These are phyloP conservation scores for Styela clava DNA, from an alignment of 23 tunicate genomes.

Conservation along the genomic window DNA sequence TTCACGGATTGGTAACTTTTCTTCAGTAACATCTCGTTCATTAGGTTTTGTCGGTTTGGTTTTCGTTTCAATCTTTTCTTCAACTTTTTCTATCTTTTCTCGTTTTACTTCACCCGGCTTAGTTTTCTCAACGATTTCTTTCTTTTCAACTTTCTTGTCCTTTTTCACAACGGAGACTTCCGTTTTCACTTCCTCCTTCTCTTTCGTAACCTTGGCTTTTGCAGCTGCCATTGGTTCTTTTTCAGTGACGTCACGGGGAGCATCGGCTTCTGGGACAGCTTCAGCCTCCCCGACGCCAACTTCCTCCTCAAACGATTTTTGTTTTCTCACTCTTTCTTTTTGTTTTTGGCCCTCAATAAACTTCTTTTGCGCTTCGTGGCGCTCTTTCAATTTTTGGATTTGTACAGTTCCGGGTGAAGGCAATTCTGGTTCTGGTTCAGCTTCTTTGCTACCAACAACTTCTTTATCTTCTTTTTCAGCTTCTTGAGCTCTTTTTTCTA, in stretches of 20 bases:
- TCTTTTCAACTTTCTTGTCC: neutral
- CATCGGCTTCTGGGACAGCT: neutral
- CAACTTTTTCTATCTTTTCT: neutral
- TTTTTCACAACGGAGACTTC: neutral
- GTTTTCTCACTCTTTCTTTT: constrained; percentile 21
- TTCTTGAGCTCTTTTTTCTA: neutral
- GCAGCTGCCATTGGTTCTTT: neutral
- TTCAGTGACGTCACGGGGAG: neutral
- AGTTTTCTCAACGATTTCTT: neutral
- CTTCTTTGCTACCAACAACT: neutral
- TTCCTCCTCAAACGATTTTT: constrained; percentile 27
- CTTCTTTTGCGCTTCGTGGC: constrained; percentile 33
- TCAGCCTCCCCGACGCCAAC: neutral
- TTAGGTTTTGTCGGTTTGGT: neutral
- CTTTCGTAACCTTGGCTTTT: neutral
- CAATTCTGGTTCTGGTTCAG: constrained; percentile 13
- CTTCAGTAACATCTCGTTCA: neutral
- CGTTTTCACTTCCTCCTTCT: constrained; percentile 1
- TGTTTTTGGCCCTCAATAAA: constrained; percentile 22
- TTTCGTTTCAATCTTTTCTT: neutral
- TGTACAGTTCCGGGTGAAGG: constrained; percentile 11
- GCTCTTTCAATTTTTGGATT: constrained; percentile 5
- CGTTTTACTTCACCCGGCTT: neutral
- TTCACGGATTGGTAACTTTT: neutral
- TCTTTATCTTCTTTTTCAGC: neutral